Conservation (phyloP, 2,888 invertebrate genomes). For the Eristalinus aeneus region DNA sequence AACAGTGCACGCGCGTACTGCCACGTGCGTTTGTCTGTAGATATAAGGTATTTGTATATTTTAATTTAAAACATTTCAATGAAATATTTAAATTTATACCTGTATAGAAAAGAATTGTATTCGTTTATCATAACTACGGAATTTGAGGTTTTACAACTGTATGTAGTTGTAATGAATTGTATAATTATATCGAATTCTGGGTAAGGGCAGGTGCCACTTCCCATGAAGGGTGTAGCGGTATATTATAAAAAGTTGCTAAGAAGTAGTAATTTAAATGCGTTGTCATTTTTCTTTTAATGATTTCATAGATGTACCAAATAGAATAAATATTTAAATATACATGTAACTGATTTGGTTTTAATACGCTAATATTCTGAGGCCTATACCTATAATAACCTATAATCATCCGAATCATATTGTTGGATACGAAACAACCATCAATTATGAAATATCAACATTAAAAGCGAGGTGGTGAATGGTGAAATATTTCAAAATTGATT, state of each 20-base stretch:
- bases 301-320: constrained; percentile 51
- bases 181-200: not conserved
- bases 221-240: constrained; percentile 26
- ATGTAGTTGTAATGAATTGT: constrained; percentile 22
- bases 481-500: no score
- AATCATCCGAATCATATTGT: no score
- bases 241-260: constrained; percentile 47
- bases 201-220: not conserved
- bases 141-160: constrained; percentile 30
- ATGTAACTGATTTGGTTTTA: not conserved
- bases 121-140: not conserved
- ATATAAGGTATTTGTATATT: not conserved
- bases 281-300: constrained; percentile 24
- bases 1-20: not conserved
- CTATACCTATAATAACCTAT: no score
- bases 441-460: no score
- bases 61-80: not conserved
- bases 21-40: not conserved
- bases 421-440: no score
- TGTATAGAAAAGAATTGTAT: not conserved
- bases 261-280: constrained; percentile 10
- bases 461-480: no score
- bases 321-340: constrained; percentile 52
- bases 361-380: not conserved
- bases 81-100: not conserved